Percentiles rank a stretch among this genome's conserved stretches.
Evolutionary conservation across 2,113 vertebrate species (phyloP).

Genomic region (Physeter macrocephalus): DNA sequence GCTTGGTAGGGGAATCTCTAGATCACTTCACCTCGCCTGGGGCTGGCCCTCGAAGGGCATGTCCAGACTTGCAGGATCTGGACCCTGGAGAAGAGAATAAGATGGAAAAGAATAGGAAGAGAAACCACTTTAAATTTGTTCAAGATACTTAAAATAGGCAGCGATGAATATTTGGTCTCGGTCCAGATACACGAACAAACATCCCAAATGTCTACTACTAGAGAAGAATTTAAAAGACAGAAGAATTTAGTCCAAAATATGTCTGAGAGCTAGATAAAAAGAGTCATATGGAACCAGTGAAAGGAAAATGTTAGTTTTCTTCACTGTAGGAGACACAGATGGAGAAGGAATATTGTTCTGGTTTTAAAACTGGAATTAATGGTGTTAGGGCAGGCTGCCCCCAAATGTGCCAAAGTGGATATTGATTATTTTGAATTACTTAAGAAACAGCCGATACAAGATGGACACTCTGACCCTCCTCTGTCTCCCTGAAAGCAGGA

Average conservation of each 20-base stretch:
- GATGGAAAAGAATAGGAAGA: neutral
- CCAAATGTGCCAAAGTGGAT: neutral
- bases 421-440: neutral
- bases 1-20: neutral
- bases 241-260: neutral
- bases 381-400: neutral
- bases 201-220: neutral
- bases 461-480: neutral
- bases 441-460: neutral
- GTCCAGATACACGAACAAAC: neutral
- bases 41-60: neutral
- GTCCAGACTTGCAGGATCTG: constrained; percentile 19
- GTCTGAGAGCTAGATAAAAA: neutral
- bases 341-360: neutral
- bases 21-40: neutral
- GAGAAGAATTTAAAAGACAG: neutral
- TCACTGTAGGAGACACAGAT: neutral
- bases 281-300: neutral
- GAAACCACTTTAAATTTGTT: neutral
- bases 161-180: neutral
- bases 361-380: neutral
- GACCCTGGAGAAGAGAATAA: neutral
- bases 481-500: neutral
- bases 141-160: neutral
- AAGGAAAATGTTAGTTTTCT: neutral